Base-by-base conservation (phyloP, 1,140 invertebrate species). In the Orussus abietinus region DNA sequence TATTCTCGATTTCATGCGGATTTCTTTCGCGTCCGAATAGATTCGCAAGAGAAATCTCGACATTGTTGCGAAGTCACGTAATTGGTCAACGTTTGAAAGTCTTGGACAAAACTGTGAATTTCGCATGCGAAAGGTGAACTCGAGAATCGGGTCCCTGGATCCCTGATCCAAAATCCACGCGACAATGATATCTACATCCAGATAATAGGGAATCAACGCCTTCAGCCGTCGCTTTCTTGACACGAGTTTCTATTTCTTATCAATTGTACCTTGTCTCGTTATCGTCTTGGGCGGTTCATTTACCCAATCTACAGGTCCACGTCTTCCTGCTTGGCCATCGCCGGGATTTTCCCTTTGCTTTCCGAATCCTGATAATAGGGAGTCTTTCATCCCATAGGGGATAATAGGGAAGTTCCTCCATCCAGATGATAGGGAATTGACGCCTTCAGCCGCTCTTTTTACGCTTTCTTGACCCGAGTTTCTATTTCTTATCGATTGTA, bases 251-350 rank as follows among this genome's bases (percentile, higher is more conserved):
- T 21, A 14, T 42, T 21, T 32, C 12, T 32, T 33, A 21, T 32
- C 32, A 7, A 5, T 9, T 17, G 4, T 18, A n/a, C 13, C 19
- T 7, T 38, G 14, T 7, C 14, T 35, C 1, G n/a, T 11, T 6
- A 14, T 13, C 19, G 25, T 29, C n/a, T 17, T 26, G 2, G 4
- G 18, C 5, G 10, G 11, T 38, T 26, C 14, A 4, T 38, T 26
- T 25, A n/a, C 22, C 7, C 9, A 21, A 36, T 44, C 40, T 64
- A 64, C n/a, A 65, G 39, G 3, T 66, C 59, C 22, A 48, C 47
- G 9, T 64, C 59, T 21, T 71, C 66, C 4, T 55, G 54, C 32
- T 65, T 67, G 0, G 64, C 62, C 30, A 56, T 70, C 1, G 68
- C 64, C 1, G 65, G 61, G 1, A 39, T 13, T 29, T 30, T 39